A percentile compares a stretch with the other conserved stretches of the same genome.
Evolutionary conservation across 2,113 vertebrate genomes (phyloP).

Genomic region (Pelvicachromis taeniatus): DNA sequence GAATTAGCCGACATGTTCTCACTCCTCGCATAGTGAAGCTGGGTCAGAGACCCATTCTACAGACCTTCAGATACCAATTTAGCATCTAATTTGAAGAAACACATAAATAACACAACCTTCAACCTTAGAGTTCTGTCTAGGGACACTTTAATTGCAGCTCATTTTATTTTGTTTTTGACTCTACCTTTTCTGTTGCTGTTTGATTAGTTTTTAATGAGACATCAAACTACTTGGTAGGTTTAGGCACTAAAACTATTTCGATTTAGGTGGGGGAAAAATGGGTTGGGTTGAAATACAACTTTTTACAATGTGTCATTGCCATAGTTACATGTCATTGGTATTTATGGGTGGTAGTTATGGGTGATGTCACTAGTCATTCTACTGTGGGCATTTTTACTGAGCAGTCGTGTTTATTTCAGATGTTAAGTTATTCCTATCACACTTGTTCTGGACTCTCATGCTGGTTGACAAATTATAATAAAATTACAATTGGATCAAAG

Average conservation of each 20-base stretch:
- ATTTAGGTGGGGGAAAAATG: neutral
- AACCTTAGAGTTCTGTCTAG: neutral
- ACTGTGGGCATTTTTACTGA: neutral
- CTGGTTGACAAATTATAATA: neutral
- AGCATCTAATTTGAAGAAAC: neutral
- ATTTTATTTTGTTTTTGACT: neutral
- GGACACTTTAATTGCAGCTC: neutral
- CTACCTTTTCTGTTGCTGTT: neutral
- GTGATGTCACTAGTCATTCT: neutral
- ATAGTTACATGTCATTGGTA: neutral
- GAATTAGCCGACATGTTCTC: neutral
- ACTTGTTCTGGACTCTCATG: neutral
- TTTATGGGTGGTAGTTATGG: neutral
- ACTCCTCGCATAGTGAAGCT: too few relatives aligned
- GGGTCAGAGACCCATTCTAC: neutral
- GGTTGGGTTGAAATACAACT: neutral
- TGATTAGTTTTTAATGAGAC: neutral
- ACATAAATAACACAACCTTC: neutral
- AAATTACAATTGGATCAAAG: neutral
- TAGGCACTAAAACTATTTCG: neutral
- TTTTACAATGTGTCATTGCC: neutral
- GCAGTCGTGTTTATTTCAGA: neutral
- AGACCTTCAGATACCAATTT: neutral
- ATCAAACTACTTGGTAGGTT: neutral
- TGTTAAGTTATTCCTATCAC: neutral